Percentiles rank a stretch among this genome's conserved stretches.
phyloP scores from a whole-genome alignment of 2,888 invertebrate genomes.

The Lasioglossum zephyrum region DNA sequence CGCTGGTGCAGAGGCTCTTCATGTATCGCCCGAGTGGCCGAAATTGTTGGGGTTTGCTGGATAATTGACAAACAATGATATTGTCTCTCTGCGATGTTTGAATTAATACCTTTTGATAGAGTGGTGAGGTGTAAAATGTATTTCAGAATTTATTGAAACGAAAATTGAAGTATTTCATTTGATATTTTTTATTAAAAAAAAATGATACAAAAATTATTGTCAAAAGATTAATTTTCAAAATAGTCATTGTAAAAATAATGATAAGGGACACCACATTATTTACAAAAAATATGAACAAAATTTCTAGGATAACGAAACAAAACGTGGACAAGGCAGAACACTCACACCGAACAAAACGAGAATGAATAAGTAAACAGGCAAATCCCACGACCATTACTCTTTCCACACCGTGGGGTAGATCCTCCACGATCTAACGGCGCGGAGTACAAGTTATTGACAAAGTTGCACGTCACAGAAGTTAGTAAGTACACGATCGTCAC shows the following conservation, averaged over 20 bases:
- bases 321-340: background rate
- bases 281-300: background rate
- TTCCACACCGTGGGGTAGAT: background rate
- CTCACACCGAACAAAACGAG: background rate
- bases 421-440: background rate
- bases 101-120: background rate
- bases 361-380: background rate
- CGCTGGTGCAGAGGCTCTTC: background rate
- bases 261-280: background rate
- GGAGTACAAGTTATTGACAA: constrained; percentile 11
- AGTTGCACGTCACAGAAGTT: background rate
- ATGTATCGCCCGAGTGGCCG: background rate
- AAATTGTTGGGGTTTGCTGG: background rate
- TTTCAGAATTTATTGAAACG: background rate
- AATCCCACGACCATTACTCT: constrained; percentile 6
- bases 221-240: no score
- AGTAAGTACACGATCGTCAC: constrained; percentile 22
- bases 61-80: background rate
- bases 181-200: background rate
- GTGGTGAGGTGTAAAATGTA: no score
- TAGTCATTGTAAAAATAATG: background rate
- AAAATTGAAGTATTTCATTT: background rate
- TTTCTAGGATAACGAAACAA: background rate
- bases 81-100: background rate
- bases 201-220: background rate